Conservation (phyloP, 2,113 vertebrate genomes). For the Rutilus rutilus region DNA sequence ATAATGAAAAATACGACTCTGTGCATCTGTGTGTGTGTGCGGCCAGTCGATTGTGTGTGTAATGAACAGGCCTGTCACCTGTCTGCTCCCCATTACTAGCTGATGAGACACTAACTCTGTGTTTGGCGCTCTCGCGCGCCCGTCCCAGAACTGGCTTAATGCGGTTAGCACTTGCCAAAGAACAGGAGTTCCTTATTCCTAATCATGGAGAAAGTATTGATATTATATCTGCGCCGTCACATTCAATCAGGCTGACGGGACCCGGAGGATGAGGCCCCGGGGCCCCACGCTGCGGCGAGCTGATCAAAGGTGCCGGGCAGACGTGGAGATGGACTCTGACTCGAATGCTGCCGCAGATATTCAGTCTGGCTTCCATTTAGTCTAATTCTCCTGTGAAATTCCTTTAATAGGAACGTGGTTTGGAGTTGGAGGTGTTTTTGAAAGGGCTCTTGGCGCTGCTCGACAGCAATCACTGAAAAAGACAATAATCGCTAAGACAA, state of each 20-base stretch:
- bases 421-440: conserved; percentile 15
- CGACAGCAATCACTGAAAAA: background rate
- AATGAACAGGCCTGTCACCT: conserved; percentile 66
- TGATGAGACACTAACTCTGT: conserved; percentile 63
- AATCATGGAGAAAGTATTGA: conserved; percentile 90
- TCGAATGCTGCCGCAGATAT: conserved; percentile 25
- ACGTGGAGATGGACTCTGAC: conserved; percentile 30
- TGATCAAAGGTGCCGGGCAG: conserved; percentile 48
- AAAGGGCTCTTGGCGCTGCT: background rate
- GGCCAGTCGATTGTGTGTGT: conserved; percentile 61
- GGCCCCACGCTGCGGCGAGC: conserved; percentile 34
- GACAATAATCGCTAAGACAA: background rate
- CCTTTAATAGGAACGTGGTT: conserved; percentile 21
- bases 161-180: conserved; percentile 80
- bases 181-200: conserved; percentile 81
- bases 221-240: conserved; percentile 90
- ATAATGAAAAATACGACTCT: conserved; percentile 62
- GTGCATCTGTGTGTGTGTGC: conserved; percentile 35
- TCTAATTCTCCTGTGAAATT: conserved; percentile 25
- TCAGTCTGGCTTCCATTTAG: conserved; percentile 39
- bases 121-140: conserved; percentile 51
- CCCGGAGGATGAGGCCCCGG: conserved; percentile 61
- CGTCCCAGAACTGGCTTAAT: conserved; percentile 65
- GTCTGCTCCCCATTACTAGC: conserved; percentile 65
- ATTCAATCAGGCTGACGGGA: conserved; percentile 83